Percentiles rank a stretch among this genome's conserved stretches.
These are phyloP conservation scores for Troides aeacus DNA, from an alignment of 2,888 invertebrate species.

Conservation along the genomic window DNA sequence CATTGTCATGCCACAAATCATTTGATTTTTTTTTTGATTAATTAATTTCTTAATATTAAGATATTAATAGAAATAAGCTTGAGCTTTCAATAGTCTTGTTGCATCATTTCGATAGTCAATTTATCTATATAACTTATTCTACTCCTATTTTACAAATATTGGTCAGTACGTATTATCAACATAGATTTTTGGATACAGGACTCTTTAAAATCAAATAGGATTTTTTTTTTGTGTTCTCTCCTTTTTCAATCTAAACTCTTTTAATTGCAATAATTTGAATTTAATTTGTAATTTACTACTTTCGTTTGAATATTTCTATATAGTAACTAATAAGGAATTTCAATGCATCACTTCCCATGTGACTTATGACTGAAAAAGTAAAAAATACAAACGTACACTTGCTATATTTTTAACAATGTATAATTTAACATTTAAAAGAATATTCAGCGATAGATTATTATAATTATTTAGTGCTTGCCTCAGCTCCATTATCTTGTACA, in stretches of 20 bases:
- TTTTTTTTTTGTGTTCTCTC: too few species aligned
- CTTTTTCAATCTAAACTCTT: too few species aligned
- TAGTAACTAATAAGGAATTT: neutral
- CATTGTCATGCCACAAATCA: neutral
- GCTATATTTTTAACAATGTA: neutral
- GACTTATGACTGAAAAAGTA: neutral
- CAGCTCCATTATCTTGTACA: conserved; percentile 6
- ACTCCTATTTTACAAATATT: too few species aligned
- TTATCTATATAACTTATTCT: too few species aligned
- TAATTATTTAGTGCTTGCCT: conserved; percentile 1
- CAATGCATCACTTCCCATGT: neutral
- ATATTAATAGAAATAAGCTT: neutral
- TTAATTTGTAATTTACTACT: too few species aligned
- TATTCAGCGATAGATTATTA: neutral
- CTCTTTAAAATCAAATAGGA: too few species aligned
- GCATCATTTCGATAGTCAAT: too few species aligned
- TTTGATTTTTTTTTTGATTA: neutral
- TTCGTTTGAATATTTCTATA: too few species aligned
- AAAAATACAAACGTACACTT: neutral
- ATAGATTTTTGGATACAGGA: too few species aligned
- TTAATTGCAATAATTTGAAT: too few species aligned
- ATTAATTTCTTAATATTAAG: neutral
- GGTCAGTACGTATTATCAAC: too few species aligned
- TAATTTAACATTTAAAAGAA: neutral
- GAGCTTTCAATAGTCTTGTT: too few species aligned